A percentile compares a stretch with the other conserved stretches of the same genome.
Conservation (phyloP, 2,888 invertebrate genomes). For the Tetranychus truncatus region DNA sequence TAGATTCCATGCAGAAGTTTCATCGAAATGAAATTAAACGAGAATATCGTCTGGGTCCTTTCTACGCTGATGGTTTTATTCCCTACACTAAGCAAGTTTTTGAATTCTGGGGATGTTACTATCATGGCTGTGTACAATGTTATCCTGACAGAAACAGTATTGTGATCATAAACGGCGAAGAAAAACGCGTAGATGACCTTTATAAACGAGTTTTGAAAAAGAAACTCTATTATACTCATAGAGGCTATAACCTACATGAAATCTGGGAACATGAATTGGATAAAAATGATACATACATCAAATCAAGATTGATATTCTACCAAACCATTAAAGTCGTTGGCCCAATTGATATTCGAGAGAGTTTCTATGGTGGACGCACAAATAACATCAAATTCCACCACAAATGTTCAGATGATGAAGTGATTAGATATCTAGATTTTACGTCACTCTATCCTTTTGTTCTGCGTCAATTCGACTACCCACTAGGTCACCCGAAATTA, state of each 20-base stretch:
- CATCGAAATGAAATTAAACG: background rate
- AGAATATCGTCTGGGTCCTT: slow-evolving; percentile 10
- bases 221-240: background rate
- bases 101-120: slow-evolving; percentile 26
- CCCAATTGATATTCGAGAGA: slow-evolving; percentile 22
- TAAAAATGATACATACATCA: background rate
- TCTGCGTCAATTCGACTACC: slow-evolving; percentile 27
- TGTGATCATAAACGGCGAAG: background rate
- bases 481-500: slow-evolving; percentile 27
- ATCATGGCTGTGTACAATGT: slow-evolving; percentile 26
- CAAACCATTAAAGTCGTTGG: background rate
- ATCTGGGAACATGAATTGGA: slow-evolving; percentile 28
- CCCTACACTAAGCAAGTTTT: slow-evolving; percentile 16
- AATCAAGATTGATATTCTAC: background rate
- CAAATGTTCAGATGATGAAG: slow-evolving; percentile 23
- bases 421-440: slow-evolving; percentile 28
- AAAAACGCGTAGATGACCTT: background rate
- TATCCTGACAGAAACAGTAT: slow-evolving; percentile 8
- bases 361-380: slow-evolving; percentile 29
- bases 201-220: background rate
- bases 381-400: slow-evolving; percentile 27
- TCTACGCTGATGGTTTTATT: slow-evolving; percentile 23
- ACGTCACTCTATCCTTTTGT: slow-evolving; percentile 28
- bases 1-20: background rate
- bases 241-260: slow-evolving; percentile 23